Evolutionary conservation across 2,888 invertebrate species (phyloP), one percentile per base, ranked within the genome.

Genomic region (Hyppa rectilinea): DNA sequence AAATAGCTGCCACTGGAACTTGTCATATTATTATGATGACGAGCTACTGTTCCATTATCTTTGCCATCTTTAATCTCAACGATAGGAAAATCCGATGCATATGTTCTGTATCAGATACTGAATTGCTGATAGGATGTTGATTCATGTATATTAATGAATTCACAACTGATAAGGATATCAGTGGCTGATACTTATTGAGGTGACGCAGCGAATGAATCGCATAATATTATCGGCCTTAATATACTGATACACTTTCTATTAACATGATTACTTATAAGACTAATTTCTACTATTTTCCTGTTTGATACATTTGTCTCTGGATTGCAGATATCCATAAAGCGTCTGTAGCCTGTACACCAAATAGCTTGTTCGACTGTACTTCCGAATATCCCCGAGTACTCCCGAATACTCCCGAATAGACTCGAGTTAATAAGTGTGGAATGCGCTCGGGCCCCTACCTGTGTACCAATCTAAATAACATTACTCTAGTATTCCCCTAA

Each of bases 121-220:
- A 20, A 17, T 59, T 31, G 20, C 5, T 34, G 40, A 58, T 47
- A 31, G 4, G 2, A 12, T 1, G 0, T 23, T 56, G 75, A 72
- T 9, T 75, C 36, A 75, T 2, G 9, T 6, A 26, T 9, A 65
- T 29, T 65, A 43, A 66, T 72, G 31, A 45, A 50, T 75, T 50
- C 43, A 43, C 36, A 26, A 31, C n/a, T 36, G 68, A 56, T 56
- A 58, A 34, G 26, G 17, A 14, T 52, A 75, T 38, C 3, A 56
- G 26, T 75, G 29, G 43, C 12, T 56, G 29, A 20, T 64, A 10
- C 5, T 7, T n/a, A 23, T 47, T 17, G n/a, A 62, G 23, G 71
- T 74, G 64, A 71, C 47, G 7, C 23, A 53, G 26, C 1, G 0
- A 31, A 23, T 70, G 1, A 72, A 50, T 31, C 3, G 4, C 4